phyloP scores from a whole-genome alignment of 2,113 vertebrate species.

The Antechinus stuartii region DNA sequence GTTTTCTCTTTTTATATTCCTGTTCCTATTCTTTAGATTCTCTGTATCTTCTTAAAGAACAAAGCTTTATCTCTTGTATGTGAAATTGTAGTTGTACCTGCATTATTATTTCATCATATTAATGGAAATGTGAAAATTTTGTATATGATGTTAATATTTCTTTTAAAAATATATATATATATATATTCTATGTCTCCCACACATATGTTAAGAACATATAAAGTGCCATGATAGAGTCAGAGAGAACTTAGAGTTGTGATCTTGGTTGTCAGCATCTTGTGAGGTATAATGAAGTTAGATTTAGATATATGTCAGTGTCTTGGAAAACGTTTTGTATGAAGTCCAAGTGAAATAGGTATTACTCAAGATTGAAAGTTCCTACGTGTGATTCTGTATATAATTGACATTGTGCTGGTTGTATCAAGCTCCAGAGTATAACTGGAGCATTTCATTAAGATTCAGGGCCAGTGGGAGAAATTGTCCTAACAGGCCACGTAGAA shows the following conservation, averaged over 20 bases:
- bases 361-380: not conserved
- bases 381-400: not conserved
- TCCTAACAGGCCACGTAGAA: not conserved
- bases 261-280: not conserved
- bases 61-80: not conserved
- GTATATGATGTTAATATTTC: not conserved
- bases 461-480: not conserved
- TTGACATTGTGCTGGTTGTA: not conserved
- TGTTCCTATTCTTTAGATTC: not conserved
- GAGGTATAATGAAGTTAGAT: not conserved
- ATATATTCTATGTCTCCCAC: not conserved
- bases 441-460: not conserved
- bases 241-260: not conserved
- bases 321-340: not conserved
- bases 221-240: not conserved
- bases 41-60: constrained; percentile 1
- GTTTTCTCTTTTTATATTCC: constrained; percentile 35
- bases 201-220: not conserved
- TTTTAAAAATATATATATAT: not conserved
- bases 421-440: not conserved
- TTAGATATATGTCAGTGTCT: not conserved
- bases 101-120: not conserved
- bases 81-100: not conserved
- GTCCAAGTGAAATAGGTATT: not conserved
- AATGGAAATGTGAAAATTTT: not conserved